These are phyloP conservation scores for Sarcoramphus papa DNA, from an alignment of 2,797 vertebrate species.

Conservation along the genomic window DNA sequence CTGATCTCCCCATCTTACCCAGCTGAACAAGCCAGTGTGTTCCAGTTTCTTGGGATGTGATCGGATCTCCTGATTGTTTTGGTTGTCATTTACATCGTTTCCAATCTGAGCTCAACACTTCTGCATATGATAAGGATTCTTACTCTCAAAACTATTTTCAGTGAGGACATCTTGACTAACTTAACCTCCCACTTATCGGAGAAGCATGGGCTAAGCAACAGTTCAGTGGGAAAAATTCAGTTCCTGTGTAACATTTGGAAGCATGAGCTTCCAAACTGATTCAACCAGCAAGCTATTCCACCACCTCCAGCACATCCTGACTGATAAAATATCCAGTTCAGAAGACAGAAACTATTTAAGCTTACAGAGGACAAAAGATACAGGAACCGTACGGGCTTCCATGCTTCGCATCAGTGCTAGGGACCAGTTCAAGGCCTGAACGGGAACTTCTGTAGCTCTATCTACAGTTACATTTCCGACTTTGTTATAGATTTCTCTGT, in stretches of 20 bases:
- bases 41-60: neutral
- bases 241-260: neutral
- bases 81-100: neutral
- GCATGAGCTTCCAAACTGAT: neutral
- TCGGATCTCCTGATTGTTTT: neutral
- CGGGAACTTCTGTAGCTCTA: neutral
- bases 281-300: neutral
- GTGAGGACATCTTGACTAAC: neutral
- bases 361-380: neutral
- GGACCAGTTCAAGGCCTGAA: neutral
- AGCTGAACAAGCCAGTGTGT: neutral
- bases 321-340: neutral
- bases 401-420: neutral
- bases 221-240: neutral
- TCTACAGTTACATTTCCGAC: neutral
- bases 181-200: neutral
- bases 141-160: neutral
- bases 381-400: rapidly evolving
- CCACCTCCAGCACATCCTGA: neutral
- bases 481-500: neutral
- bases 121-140: neutral
- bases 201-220: neutral
- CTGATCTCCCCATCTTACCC: neutral
- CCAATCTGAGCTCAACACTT: neutral
- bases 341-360: neutral